Percentiles rank a stretch among this genome's conserved stretches.
Evolutionary conservation across 2,113 vertebrate genomes (phyloP).

Genomic region (Pipa parva): DNA sequence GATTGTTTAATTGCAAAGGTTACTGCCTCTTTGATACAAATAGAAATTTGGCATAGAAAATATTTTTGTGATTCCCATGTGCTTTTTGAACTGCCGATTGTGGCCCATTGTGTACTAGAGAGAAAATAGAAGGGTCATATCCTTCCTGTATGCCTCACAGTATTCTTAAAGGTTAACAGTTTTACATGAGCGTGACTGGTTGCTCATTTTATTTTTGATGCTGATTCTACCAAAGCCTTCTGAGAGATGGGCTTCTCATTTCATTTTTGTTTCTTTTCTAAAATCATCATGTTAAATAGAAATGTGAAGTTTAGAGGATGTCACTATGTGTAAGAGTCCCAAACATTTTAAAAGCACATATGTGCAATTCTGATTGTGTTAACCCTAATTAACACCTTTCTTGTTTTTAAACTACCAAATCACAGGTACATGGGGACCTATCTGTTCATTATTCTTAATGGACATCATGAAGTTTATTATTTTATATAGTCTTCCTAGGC

Average conservation of each 20-base stretch:
- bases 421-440: conserved; percentile 8
- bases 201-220: conserved; percentile 1
- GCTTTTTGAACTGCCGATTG: conserved; percentile 26
- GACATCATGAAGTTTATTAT: not conserved
- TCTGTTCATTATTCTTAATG: conserved; percentile 22
- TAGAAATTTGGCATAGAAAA: conserved; percentile 32
- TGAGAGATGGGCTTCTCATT: not conserved
- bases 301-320: not conserved
- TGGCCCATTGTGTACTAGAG: conserved; percentile 11
- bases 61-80: conserved; percentile 40
- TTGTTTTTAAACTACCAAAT: not conserved
- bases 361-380: too few species aligned
- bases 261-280: not conserved
- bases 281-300: not conserved
- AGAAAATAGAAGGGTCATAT: not conserved
- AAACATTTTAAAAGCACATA: not conserved
- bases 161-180: conserved; percentile 32
- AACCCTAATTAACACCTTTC: too few species aligned
- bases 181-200: conserved; percentile 9
- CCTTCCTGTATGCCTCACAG: conserved; percentile 33
- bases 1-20: conserved; percentile 27
- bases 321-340: not conserved
- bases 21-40: conserved; percentile 37
- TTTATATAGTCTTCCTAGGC: conserved; percentile 26
- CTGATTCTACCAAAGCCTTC: conserved; percentile 9